Percentiles rank a stretch among this genome's conserved stretches.
Conservation (phyloP, 2,797 vertebrate species). For the Crocodylus rhombifer region DNA sequence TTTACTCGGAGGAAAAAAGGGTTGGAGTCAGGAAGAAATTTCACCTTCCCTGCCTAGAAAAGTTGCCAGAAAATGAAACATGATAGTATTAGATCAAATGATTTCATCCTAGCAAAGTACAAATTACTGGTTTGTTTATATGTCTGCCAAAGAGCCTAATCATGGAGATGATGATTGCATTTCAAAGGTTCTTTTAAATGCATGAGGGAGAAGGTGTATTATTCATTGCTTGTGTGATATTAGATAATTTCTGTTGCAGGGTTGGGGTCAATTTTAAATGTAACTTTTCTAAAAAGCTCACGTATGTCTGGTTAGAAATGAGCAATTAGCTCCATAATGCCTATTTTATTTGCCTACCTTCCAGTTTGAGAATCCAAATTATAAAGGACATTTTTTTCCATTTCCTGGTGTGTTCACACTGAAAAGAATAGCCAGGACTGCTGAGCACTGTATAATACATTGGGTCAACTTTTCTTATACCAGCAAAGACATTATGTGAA, state of each 20-base stretch:
- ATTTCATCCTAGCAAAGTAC: not conserved
- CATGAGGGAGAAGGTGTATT: not conserved
- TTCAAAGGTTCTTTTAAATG: not conserved
- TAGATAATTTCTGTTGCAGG: not conserved
- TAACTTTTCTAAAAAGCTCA: not conserved
- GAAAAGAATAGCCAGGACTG: no score
- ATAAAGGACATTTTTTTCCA: not conserved
- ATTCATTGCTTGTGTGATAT: not conserved
- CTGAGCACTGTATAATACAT: no score
- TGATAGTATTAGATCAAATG: not conserved
- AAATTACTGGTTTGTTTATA: not conserved
- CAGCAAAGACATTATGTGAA: accelerated
- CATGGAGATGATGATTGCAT: not conserved
- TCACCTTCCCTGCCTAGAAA: not conserved
- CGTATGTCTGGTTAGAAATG: not conserved
- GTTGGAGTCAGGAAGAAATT: not conserved
- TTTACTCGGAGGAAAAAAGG: no score
- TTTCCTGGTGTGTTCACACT: not conserved
- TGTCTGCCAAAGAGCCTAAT: not conserved
- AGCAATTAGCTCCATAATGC: not conserved
- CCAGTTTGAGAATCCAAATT: not conserved
- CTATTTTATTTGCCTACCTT: not conserved
- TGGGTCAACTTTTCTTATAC: not conserved
- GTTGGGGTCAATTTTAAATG: not conserved
- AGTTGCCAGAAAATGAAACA: not conserved